Conservation (phyloP, 2,113 vertebrate genomes). For the Ibidorhyncha struthersii region DNA sequence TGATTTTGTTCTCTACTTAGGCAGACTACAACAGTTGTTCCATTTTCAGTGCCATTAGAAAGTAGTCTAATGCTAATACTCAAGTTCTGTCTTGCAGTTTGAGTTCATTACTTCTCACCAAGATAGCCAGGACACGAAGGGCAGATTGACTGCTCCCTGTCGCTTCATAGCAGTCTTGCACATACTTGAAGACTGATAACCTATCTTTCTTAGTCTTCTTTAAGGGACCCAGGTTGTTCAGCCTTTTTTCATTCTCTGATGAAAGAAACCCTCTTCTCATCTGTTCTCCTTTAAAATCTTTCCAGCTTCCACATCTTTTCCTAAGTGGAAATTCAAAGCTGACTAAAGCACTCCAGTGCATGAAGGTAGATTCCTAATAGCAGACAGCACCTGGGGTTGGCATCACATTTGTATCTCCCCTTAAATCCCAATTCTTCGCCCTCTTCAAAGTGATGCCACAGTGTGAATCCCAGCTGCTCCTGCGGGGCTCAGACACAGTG, state of each 20-base stretch:
- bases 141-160: not conserved
- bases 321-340: not conserved
- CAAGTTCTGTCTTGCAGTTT: not conserved
- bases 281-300: not conserved
- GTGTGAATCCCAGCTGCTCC: not conserved
- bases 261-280: not conserved
- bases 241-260: not conserved
- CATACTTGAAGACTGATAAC: not conserved
- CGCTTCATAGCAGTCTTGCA: not conserved
- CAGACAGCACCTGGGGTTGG: not conserved
- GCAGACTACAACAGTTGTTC: not conserved
- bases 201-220: not conserved
- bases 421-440: not conserved
- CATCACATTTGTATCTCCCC: not conserved
- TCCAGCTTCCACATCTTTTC: not conserved
- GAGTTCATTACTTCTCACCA: not conserved
- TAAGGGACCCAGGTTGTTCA: not conserved
- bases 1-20: not conserved
- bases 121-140: not conserved
- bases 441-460: not conserved
- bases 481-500: fast-evolving
- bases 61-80: not conserved
- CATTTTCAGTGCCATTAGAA: not conserved
- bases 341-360: not conserved
- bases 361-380: not conserved